phyloP scores from a whole-genome alignment of 2,888 invertebrate genomes.

The Tenodera sinensis region DNA sequence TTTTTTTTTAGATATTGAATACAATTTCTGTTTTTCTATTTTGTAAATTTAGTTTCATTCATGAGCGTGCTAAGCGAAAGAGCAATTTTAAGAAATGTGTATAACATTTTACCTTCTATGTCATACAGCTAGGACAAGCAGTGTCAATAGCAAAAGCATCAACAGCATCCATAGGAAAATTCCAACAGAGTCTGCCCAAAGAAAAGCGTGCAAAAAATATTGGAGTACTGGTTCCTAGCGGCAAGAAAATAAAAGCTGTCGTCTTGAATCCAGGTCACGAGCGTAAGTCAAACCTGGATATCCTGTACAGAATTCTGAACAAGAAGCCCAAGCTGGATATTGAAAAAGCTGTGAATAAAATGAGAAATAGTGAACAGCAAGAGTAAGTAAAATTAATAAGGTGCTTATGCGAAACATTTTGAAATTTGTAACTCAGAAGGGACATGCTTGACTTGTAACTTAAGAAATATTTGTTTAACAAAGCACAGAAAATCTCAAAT shows the following conservation, averaged over 20 bases:
- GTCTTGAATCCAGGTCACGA: constrained; percentile 53
- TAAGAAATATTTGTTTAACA: too few relatives aligned
- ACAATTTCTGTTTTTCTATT: too few relatives aligned
- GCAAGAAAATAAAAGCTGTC: constrained; percentile 51
- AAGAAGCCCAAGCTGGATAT: constrained; percentile 76
- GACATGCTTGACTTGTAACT: too few relatives aligned
- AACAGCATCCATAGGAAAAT: constrained; percentile 94
- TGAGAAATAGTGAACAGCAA: constrained; percentile 60
- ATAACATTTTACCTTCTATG: constrained; percentile 20
- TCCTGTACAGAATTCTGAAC: constrained; percentile 70
- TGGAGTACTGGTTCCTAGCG: constrained; percentile 60
- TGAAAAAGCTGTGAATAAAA: constrained; percentile 69
- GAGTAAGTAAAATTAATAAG: constrained; percentile 54
- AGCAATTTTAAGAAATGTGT: background rate
- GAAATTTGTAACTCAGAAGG: too few relatives aligned
- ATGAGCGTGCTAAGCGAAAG: background rate
- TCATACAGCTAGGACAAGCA: constrained; percentile 71
- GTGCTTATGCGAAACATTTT: too few relatives aligned
- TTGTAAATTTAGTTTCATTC: background rate
- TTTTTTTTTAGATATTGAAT: too few relatives aligned
- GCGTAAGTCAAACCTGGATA: constrained; percentile 62
- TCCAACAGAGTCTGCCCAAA: constrained; percentile 82
- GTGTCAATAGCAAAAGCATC: constrained; percentile 82
- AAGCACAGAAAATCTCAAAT: too few relatives aligned
- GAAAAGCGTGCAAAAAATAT: constrained; percentile 42